Evolutionary conservation across 2,113 vertebrate genomes (phyloP).

Genomic region (Saccopteryx leptura): DNA sequence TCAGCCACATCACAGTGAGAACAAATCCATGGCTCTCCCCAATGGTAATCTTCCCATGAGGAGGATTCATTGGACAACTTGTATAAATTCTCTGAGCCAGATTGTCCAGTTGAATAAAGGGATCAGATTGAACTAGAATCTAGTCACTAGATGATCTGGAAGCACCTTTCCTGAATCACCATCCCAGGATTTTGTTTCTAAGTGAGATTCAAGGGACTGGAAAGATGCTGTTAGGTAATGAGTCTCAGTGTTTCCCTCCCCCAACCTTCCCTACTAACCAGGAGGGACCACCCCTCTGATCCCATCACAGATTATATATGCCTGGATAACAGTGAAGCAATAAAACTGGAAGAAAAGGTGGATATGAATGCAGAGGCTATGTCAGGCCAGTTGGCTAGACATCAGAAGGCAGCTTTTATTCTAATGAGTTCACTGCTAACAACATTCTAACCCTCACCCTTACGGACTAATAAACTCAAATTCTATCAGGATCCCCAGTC

Average conservation of each 20-base stretch:
- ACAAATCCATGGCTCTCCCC: neutral
- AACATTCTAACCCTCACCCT: neutral
- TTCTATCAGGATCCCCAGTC: neutral
- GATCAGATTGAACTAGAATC: neutral
- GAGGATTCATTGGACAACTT: neutral
- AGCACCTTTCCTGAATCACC: neutral
- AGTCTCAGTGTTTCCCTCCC: neutral
- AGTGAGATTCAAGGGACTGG: neutral
- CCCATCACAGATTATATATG: neutral
- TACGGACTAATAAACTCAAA: neutral
- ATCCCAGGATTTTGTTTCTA: neutral
- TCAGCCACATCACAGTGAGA: neutral
- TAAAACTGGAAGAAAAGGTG: neutral
- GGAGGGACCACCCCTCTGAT: neutral
- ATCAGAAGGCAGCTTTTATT: slow-evolving; percentile 31
- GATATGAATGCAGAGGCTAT: neutral
- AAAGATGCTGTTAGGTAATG: neutral
- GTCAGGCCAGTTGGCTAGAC: neutral
- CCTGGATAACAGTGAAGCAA: neutral
- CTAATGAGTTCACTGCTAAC: neutral
- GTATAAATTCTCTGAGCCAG: neutral
- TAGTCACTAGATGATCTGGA: neutral
- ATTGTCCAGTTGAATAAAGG: neutral
- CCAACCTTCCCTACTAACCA: neutral
- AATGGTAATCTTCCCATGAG: neutral